Evolutionary conservation across 2,888 invertebrate genomes (phyloP).

Genomic region (Venusia cambrica): DNA sequence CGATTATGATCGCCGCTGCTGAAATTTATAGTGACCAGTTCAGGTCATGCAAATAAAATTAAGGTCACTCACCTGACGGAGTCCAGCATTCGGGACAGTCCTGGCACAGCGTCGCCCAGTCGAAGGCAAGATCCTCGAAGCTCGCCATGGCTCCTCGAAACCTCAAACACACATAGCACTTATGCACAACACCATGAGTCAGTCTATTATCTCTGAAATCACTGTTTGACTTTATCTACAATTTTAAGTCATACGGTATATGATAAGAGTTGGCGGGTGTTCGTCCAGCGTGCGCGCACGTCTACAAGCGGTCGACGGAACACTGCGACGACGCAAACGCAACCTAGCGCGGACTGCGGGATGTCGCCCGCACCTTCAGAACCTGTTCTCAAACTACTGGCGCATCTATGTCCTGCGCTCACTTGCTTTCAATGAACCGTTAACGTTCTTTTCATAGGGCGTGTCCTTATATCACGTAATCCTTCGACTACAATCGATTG

Average conservation of each 20-base stretch:
- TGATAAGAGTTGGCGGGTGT: slow-evolving; percentile 43
- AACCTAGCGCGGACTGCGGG: slow-evolving; percentile 57
- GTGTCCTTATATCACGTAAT: slow-evolving; percentile 66
- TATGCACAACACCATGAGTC: slow-evolving; percentile 52
- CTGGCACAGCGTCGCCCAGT: slow-evolving; percentile 84
- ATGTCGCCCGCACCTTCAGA: slow-evolving; percentile 53
- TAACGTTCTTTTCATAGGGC: slow-evolving; percentile 65
- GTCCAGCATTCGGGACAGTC: slow-evolving; percentile 84
- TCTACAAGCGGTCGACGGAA: slow-evolving; percentile 63
- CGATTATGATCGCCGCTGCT: no score
- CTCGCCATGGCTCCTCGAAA: slow-evolving; percentile 78
- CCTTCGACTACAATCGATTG: slow-evolving; percentile 30
- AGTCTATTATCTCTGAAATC: slow-evolving; percentile 20
- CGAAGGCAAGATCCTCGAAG: slow-evolving; percentile 83
- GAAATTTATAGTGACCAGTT: no score
- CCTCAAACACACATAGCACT: slow-evolving; percentile 44
- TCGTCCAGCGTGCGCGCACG: slow-evolving; percentile 53
- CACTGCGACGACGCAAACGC: slow-evolving; percentile 59
- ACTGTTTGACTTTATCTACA: slow-evolving; percentile 21
- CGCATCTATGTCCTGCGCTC: slow-evolving; percentile 44
- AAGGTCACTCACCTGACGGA: slow-evolving; percentile 77
- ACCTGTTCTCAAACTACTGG: slow-evolving; percentile 63
- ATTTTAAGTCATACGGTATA: slow-evolving; percentile 3
- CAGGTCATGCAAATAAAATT: no score
- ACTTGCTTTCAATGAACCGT: slow-evolving; percentile 78